Conservation (phyloP, 2,888 invertebrate genomes). For the Gasteruption jaculator region DNA sequence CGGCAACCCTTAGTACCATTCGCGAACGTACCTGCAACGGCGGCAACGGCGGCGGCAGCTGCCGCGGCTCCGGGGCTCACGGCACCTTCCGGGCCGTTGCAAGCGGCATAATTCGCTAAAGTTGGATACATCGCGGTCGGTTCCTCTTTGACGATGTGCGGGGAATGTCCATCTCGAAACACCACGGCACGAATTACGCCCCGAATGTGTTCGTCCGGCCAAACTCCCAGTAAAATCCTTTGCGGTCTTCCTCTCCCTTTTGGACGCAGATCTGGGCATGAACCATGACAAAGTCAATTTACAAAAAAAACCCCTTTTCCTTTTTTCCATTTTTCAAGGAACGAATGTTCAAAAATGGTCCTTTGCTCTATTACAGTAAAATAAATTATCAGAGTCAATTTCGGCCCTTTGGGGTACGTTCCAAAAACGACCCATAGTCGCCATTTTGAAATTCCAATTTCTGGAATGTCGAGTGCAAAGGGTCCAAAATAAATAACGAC, state of each 20-base stretch:
- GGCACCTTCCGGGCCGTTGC: constrained; percentile 58
- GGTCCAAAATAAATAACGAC: too few species aligned
- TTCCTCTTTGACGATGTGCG: constrained; percentile 52
- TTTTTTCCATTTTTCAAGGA: too few species aligned
- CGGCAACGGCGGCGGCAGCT: constrained; percentile 81
- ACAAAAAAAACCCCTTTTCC: too few species aligned
- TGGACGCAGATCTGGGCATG: constrained; percentile 77
- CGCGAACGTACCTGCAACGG: constrained; percentile 78
- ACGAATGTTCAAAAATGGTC: too few species aligned
- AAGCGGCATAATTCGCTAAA: constrained; percentile 51
- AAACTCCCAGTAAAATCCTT: constrained; percentile 83
- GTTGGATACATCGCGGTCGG: constrained; percentile 47
- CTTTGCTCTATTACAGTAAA: too few species aligned
- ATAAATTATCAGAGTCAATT: too few species aligned
- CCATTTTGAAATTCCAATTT: too few species aligned
- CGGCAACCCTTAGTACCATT: too few species aligned
- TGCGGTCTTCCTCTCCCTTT: constrained; percentile 89
- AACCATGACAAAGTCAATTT: too few species aligned
- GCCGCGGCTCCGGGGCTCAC: constrained; percentile 69
- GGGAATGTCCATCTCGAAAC: constrained; percentile 74
- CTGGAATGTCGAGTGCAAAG: too few species aligned
- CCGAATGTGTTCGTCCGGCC: constrained; percentile 92
- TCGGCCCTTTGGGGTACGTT: too few species aligned
- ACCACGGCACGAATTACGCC: constrained; percentile 90
- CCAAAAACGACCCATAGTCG: too few species aligned